Evolutionary conservation across 2,888 invertebrate genomes (phyloP).

Genomic region (Acrobasis suavella): DNA sequence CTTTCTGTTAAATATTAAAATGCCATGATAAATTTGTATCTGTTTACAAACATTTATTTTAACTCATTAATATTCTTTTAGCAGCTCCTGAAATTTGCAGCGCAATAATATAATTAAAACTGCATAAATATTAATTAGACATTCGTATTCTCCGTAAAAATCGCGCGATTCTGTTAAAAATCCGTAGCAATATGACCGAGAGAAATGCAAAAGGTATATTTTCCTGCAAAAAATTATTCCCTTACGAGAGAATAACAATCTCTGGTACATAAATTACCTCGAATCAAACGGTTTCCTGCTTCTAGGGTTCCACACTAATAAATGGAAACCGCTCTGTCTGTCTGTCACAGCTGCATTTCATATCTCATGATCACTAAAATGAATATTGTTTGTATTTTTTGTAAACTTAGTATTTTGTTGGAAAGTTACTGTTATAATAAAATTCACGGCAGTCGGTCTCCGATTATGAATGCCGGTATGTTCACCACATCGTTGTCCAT

Average conservation of each 20-base stretch:
- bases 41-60: not conserved
- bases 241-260: constrained; percentile 44
- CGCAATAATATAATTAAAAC: constrained; percentile 36
- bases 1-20: not conserved
- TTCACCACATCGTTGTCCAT: too few relatives aligned
- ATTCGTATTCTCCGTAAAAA: constrained; percentile 33
- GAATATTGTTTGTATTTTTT: too few relatives aligned
- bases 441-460: too few relatives aligned
- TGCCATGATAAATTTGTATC: not conserved
- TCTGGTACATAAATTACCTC: constrained; percentile 52
- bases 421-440: too few relatives aligned
- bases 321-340: too few relatives aligned
- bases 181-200: constrained; percentile 25
- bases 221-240: constrained; percentile 45
- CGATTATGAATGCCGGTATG: too few relatives aligned
- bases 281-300: constrained; percentile 35
- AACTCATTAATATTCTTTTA: not conserved
- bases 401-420: too few relatives aligned
- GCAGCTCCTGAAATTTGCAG: not conserved
- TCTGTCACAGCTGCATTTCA: too few relatives aligned
- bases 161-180: constrained; percentile 44
- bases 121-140: constrained; percentile 47
- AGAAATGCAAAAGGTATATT: constrained; percentile 39
- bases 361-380: too few relatives aligned
- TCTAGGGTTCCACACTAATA: too few relatives aligned